Conservation (phyloP, 2,113 vertebrate genomes). For the Rhinoptilus africanus region DNA sequence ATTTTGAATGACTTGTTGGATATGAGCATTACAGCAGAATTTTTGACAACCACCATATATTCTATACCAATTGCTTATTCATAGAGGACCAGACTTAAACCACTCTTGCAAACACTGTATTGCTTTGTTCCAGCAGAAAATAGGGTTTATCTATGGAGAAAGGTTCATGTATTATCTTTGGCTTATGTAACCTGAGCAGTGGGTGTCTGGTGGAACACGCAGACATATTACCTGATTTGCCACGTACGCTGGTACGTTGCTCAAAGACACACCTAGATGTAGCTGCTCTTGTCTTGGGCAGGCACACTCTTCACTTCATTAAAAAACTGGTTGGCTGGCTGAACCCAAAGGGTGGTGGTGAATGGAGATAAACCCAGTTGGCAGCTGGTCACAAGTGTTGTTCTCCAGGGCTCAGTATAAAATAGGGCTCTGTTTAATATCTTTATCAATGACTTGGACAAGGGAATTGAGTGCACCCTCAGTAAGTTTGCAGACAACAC, state of each 20-base stretch:
- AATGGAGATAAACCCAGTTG: background rate
- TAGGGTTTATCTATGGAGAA: rapidly evolving
- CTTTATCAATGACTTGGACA: rapidly evolving
- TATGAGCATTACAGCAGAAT: background rate
- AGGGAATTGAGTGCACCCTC: background rate
- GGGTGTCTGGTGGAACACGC: background rate
- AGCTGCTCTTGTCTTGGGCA: background rate
- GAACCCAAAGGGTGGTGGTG: background rate
- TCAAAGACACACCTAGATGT: background rate
- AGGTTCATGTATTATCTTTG: background rate
- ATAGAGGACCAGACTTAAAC: background rate
- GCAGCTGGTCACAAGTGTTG: rapidly evolving
- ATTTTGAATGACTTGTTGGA: background rate
- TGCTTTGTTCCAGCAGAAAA: background rate
- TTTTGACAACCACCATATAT: background rate
- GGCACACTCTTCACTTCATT: rapidly evolving
- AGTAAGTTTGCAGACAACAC: background rate
- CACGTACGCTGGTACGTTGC: background rate
- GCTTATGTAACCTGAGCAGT: background rate
- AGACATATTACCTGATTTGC: background rate
- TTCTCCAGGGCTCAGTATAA: background rate
- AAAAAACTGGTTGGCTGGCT: background rate
- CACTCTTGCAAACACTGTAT: background rate
- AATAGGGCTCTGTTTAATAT: background rate
- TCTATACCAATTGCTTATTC: background rate